Base-by-base conservation (phyloP, 2,888 invertebrate genomes). In the Cataglyphis cursor region DNA sequence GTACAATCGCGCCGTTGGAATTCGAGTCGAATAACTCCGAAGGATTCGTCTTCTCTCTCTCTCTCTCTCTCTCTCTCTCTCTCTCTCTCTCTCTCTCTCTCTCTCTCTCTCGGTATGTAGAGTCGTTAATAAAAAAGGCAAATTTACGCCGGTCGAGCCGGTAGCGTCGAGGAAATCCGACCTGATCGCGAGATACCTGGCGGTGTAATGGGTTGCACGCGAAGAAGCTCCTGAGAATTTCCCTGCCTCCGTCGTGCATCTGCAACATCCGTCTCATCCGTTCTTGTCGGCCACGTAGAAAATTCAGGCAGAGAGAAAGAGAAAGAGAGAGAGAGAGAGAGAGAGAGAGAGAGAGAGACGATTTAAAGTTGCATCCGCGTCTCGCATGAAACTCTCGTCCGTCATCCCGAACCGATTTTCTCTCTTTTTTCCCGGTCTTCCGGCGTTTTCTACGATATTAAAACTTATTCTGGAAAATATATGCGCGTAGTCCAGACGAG, bases 51-150 rank as follows among this genome's bases (percentile, higher is more conserved):
- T 86, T 2, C 44, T 24, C 6, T 44, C 12, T 48, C 12, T 44
- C 1, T n/a, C 18, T 28, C 28, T 28, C 82, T 21, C 12, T 80
- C 15, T 85, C 87, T n/a, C 18, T 28, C 28, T 28, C 82, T 21
- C 12, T 80, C 15, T 85, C 87, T 81, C 81, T 85, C 54, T 85
- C 82, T n/a, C 9, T 80, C 8, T 24, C 24, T 2, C 44, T 24
- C 12, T 44, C n/a, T 24, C 2, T 9, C 24, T 12, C 21, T 35
- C 21, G n/a, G n/a, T n/a, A 51, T 35, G 41, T 28, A 48, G 59
- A 24, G 65, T 68, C 85, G 85, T 83, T 91, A 90, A 92, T 92
- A 89, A 90, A 91, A 91, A 92, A 91, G 91, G 91, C 89, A 92
- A 92, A 92, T 92, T 92, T 89, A 90, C 51, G 51, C 87, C 87